A percentile compares a stretch with the other conserved stretches of the same genome.
phyloP scores from a whole-genome alignment of 2,113 vertebrate genomes.

The Dipodomys ordii region DNA sequence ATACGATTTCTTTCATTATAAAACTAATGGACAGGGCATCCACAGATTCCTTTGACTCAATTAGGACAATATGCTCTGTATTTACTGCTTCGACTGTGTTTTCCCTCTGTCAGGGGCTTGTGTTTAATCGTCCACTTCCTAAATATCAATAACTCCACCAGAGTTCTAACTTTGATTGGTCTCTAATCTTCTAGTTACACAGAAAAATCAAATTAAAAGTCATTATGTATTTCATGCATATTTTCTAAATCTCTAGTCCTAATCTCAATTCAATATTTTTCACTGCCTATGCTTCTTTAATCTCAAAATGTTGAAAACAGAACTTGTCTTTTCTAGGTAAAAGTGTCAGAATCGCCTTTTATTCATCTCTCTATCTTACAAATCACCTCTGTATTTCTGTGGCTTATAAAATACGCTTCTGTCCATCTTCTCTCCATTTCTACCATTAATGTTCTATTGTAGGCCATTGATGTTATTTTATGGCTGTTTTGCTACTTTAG shows the following conservation, averaged over 20 bases:
- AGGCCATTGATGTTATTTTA: not conserved
- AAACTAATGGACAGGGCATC: not conserved
- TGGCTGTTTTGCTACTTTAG: not conserved
- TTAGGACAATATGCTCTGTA: not conserved
- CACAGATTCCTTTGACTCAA: not conserved
- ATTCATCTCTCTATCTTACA: not conserved
- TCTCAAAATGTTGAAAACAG: not conserved
- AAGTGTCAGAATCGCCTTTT: constrained; percentile 18
- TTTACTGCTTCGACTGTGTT: not conserved
- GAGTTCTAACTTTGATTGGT: not conserved
- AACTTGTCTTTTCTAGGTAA: constrained; percentile 14
- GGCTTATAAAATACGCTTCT: not conserved
- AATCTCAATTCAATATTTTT: not conserved
- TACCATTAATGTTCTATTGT: not conserved
- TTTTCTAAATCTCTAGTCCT: not conserved
- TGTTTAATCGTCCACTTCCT: not conserved
- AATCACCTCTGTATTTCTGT: not conserved
- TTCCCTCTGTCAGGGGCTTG: not conserved
- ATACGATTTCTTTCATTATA: too few species aligned
- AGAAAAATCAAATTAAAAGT: not conserved
- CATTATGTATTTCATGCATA: not conserved
- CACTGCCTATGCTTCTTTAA: constrained; percentile 27
- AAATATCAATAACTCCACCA: not conserved
- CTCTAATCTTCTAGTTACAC: not conserved
- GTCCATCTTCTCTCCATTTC: not conserved